phyloP scores from a whole-genome alignment of 2,797 vertebrate species.

The Phrynocephalus vlangalii region DNA sequence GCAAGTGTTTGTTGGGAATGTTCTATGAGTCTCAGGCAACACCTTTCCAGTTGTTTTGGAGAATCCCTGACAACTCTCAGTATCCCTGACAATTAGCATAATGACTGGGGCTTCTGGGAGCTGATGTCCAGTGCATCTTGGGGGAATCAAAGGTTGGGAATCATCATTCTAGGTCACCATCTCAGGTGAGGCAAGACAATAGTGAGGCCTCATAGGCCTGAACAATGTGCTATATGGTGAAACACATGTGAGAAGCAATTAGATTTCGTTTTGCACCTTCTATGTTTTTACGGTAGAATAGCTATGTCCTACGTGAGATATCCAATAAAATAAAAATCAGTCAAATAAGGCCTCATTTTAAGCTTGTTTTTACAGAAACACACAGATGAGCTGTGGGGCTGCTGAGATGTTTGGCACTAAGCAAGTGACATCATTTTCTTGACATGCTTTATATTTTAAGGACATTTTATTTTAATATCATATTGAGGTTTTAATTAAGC shows the following conservation, averaged over 20 bases:
- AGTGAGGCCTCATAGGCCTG: too few species aligned
- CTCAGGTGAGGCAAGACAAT: too few species aligned
- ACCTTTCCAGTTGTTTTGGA: too few species aligned
- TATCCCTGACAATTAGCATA: too few species aligned
- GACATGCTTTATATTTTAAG: constrained; percentile 15
- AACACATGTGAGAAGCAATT: neutral
- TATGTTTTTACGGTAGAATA: neutral
- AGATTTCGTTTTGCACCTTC: neutral
- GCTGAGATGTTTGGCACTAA: neutral
- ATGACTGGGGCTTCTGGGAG: too few species aligned
- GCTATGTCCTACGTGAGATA: neutral
- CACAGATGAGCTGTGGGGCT: neutral
- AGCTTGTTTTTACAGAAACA: neutral
- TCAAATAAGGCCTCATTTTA: neutral
- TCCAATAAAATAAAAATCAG: neutral
- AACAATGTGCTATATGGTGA: neutral
- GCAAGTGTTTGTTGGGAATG: too few species aligned
- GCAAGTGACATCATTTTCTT: neutral
- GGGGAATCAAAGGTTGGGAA: too few species aligned
- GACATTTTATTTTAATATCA: neutral
- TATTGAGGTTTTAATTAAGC: neutral
- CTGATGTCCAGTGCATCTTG: too few species aligned
- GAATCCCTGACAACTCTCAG: too few species aligned
- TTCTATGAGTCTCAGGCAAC: too few species aligned
- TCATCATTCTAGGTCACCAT: too few species aligned